phyloP scores from a whole-genome alignment of 2,113 vertebrate species.

The Elgaria multicarinata region DNA sequence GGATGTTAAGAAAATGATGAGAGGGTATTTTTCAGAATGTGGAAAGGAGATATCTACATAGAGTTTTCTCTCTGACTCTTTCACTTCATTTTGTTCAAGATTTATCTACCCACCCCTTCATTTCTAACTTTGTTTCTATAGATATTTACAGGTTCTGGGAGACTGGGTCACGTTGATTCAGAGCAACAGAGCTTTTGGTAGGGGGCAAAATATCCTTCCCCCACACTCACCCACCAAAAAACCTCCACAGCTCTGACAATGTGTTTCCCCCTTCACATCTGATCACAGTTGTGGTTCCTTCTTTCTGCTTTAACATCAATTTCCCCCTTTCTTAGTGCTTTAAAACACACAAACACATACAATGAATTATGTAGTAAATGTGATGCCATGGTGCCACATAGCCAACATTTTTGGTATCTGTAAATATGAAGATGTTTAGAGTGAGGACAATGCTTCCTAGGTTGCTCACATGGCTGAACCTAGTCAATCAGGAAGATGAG shows the following conservation, averaged over 20 bases:
- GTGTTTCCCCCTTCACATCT: not conserved
- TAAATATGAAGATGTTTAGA: not conserved
- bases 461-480: not conserved
- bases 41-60: not conserved
- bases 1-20: not conserved
- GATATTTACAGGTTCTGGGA: no score
- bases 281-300: not conserved
- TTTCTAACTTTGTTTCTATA: no score
- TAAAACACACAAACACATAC: not conserved
- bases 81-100: no score
- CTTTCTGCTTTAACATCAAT: not conserved
- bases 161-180: not conserved
- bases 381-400: not conserved
- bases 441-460: not conserved
- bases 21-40: not conserved
- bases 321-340: not conserved
- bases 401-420: not conserved
- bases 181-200: not conserved
- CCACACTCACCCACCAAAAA: no score
- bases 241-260: not conserved
- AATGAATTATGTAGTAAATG: not conserved
- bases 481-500: not conserved
- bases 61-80: no score
- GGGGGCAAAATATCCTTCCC: not conserved
- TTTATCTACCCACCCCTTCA: no score